phyloP scores from a whole-genome alignment of 1,140 invertebrate species.

The Macrobrachium rosenbergii region DNA sequence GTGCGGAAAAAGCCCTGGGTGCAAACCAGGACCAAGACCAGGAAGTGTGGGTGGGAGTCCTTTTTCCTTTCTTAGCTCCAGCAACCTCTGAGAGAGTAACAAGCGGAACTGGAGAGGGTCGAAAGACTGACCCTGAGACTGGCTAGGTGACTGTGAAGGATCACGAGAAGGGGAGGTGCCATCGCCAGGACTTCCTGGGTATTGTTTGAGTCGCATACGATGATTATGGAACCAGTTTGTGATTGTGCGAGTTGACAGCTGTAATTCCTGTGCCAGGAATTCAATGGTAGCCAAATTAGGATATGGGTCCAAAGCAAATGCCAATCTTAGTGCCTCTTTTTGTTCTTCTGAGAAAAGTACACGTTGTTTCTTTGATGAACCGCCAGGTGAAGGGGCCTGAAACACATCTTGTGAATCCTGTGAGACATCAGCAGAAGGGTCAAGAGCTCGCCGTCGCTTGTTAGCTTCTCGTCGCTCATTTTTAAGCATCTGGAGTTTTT shows the following conservation, averaged over 20 bases:
- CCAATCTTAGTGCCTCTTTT: slow-evolving; percentile 93
- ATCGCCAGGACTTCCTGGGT: slow-evolving; percentile 67
- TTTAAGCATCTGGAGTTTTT: slow-evolving; percentile 82
- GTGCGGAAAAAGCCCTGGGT: slow-evolving; percentile 79
- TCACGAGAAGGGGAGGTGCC: slow-evolving; percentile 46
- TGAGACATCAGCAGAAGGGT: slow-evolving; percentile 75
- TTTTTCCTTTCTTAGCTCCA: slow-evolving; percentile 87
- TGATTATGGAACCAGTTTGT: slow-evolving; percentile 99
- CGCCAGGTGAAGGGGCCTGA: slow-evolving; percentile 76
- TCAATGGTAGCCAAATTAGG: slow-evolving; percentile 96
- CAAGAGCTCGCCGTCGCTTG: slow-evolving; percentile 82
- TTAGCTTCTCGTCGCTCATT: slow-evolving; percentile 91
- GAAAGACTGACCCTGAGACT: slow-evolving; percentile 73
- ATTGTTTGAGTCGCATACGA: slow-evolving; percentile 94
- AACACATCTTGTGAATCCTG: slow-evolving; percentile 92
- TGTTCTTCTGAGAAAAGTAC: slow-evolving; percentile 98
- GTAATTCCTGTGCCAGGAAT: slow-evolving; percentile 91
- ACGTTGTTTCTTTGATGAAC: slow-evolving; percentile 86
- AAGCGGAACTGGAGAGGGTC: slow-evolving; percentile 92
- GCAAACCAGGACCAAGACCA: slow-evolving; percentile 80
- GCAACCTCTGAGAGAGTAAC: slow-evolving; percentile 86
- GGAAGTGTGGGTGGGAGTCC: slow-evolving; percentile 73
- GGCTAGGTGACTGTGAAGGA: slow-evolving; percentile 39
- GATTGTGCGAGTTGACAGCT: slow-evolving; percentile 94
- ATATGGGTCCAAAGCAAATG: slow-evolving; percentile 95